phyloP scores from a whole-genome alignment of 2,113 vertebrate genomes.

The Puntigrus tetrazona region DNA sequence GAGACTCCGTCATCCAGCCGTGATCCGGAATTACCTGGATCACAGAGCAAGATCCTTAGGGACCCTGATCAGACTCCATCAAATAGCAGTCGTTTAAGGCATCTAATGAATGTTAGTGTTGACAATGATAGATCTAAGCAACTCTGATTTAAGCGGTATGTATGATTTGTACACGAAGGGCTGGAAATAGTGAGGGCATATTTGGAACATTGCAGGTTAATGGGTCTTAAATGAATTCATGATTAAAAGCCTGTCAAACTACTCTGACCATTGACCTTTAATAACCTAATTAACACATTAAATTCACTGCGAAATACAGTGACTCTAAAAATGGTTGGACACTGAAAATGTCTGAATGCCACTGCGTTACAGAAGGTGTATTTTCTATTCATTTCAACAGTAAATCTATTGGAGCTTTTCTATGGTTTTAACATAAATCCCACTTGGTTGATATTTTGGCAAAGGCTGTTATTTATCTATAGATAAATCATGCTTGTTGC shows the following conservation, averaged over 20 bases:
- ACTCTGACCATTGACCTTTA: background rate
- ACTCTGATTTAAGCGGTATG: background rate
- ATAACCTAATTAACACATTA: background rate
- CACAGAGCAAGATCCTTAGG: conserved; percentile 66
- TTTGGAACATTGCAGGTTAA: background rate
- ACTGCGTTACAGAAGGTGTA: too few species aligned
- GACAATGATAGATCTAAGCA: conserved; percentile 37
- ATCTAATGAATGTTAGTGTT: conserved; percentile 36
- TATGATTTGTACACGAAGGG: background rate
- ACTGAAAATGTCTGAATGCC: too few species aligned
- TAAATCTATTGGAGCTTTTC: too few species aligned
- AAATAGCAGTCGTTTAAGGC: conserved; percentile 42
- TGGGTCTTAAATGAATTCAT: background rate
- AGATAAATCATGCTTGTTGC: background rate
- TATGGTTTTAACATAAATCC: too few species aligned
- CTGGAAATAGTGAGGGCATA: background rate
- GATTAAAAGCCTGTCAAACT: background rate
- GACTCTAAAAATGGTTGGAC: background rate
- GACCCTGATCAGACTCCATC: conserved; percentile 46
- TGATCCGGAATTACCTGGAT: conserved; percentile 75
- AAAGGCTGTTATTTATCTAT: too few species aligned
- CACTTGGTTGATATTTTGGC: too few species aligned
- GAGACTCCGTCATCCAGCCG: conserved; percentile 53
- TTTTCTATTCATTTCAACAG: too few species aligned
- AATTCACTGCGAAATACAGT: background rate